Evolutionary conservation across 2,797 vertebrate species (phyloP), one percentile per base, ranked within the genome.

Genomic region (Sebastes trivittatus): DNA sequence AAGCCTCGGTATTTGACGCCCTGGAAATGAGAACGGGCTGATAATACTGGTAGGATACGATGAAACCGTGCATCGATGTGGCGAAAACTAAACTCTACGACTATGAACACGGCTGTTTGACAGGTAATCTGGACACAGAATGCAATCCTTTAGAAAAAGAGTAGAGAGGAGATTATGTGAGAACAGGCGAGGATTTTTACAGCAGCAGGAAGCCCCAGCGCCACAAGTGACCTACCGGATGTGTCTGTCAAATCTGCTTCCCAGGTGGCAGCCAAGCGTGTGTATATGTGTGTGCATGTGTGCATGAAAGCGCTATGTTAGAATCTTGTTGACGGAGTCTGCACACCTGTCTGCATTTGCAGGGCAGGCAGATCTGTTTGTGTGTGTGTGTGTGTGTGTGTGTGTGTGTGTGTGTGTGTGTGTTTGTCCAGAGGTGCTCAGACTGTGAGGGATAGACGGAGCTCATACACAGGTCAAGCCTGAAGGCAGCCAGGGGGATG

Each of bases 381-480:
- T 23, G 23, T 23, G 23, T 23, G 23, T 23, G 23, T 23, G 23
- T 23, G 23, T 80, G 69, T 85, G 74, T 88, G 56, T 68, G 59
- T 65, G 69, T 86, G 75, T 88, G 56, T 68, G 59, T 65, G 36
- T 30, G 23, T 72, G 23, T 62, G 75, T 74, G 56, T 66, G 77
- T 75, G 69, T 85, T 27, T 75, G 78, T 83, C 77, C 74, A 83
- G 79, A 79, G 72, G 75, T 80, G 62, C 63, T 76, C 66, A 77
- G 69, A 74, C 69, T 75, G 68, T 78, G 84, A 83, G 79, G 75
- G 49, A 88, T 75, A 87, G 83, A 87, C 85, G 82, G 75, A 74
- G 83, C 88, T 91, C 86, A 87, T 20, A 75, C 86, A 84, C 82
- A 88, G 94, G 91, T 93, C 88, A 91, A 68, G 83, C 84, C 88